Evolutionary conservation across 2,888 invertebrate genomes (phyloP), one percentile per base, ranked within the genome.

Genomic region (Cosmia trapezina): DNA sequence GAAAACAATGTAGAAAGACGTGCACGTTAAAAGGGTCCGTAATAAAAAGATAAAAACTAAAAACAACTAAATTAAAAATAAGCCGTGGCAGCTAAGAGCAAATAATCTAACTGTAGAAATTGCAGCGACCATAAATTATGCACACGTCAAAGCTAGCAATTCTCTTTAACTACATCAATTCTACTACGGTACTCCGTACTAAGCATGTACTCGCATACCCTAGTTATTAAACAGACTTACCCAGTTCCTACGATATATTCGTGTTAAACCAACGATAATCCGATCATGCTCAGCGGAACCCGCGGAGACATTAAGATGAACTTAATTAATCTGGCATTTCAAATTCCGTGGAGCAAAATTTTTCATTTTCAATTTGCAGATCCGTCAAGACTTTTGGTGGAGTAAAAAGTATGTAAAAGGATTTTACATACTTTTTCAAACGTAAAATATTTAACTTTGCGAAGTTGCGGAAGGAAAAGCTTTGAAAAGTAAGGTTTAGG

Each of bases 291-390:
- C 51, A 51, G 22, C 17, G 62, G 12, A 28, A 68, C 33, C n/a
- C 56, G 45, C n/a, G n/a, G 67, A 56, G 43, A 70, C 57, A 69
- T 67, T 57, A 67, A 56, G 43, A 70, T 62, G n/a, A 65, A 68
- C 22, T 53, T 76, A 73, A 81, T 79, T 79, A 69, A 75, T 56
- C 43, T 63, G 28, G 6, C 43, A 64, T 80, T 69, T 41, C 19
- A 41, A 51, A 67, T 61, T n/a, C 41, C 45, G 49, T 14, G n/a
- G n/a, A n/a, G 33, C 4, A 9, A 53, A 67, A 49, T 66, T 54
- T 53, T 54, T 66, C n/a, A n/a, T 80, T 69, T 57, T 19, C 0
- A 61, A 65, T 45, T 49, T 51, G 43, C 54, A 33, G 6, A 22
- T 33, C 4, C 9, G 5, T 37, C 9, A 37, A 37, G 0, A 41